A percentile compares a stretch with the other conserved stretches of the same genome.
phyloP scores from a whole-genome alignment of 2,888 invertebrate genomes.

The Tethea ocularis region DNA sequence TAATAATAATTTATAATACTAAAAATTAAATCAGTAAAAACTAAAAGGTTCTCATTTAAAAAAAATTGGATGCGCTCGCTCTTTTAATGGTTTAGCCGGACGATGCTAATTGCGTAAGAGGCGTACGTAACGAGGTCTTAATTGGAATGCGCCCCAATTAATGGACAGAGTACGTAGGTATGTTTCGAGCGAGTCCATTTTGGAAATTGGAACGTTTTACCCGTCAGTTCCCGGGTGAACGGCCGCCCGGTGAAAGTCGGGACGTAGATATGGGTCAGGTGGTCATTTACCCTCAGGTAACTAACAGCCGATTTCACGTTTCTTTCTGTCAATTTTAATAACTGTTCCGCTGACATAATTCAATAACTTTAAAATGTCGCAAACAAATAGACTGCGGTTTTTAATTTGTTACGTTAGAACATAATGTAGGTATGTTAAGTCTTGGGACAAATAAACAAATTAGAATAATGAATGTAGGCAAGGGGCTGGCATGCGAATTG shows the following conservation, averaged over 20 bases:
- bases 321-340: slow-evolving; percentile 30
- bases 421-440: neutral
- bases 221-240: slow-evolving; percentile 77
- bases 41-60: slow-evolving; percentile 32
- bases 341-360: neutral
- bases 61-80: slow-evolving; percentile 47
- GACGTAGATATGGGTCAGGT: slow-evolving; percentile 78
- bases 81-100: slow-evolving; percentile 54
- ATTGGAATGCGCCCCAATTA: slow-evolving; percentile 82
- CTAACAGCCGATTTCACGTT: slow-evolving; percentile 48
- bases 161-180: slow-evolving; percentile 56
- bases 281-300: slow-evolving; percentile 79
- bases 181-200: slow-evolving; percentile 67
- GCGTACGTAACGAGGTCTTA: slow-evolving; percentile 75
- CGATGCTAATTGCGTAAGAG: slow-evolving; percentile 77
- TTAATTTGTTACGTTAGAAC: neutral
- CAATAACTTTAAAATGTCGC: neutral
- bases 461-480: slow-evolving; percentile 21
- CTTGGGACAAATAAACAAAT: neutral
- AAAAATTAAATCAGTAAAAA: slow-evolving; percentile 13
- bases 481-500: slow-evolving; percentile 13
- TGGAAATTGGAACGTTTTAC: slow-evolving; percentile 73
- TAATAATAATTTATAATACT: neutral
- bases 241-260: slow-evolving; percentile 78
- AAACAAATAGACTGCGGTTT: slow-evolving; percentile 9